These are phyloP conservation scores for Liopterus haemorrhoidalis DNA, from an alignment of 2,888 invertebrate genomes.

Conservation along the genomic window DNA sequence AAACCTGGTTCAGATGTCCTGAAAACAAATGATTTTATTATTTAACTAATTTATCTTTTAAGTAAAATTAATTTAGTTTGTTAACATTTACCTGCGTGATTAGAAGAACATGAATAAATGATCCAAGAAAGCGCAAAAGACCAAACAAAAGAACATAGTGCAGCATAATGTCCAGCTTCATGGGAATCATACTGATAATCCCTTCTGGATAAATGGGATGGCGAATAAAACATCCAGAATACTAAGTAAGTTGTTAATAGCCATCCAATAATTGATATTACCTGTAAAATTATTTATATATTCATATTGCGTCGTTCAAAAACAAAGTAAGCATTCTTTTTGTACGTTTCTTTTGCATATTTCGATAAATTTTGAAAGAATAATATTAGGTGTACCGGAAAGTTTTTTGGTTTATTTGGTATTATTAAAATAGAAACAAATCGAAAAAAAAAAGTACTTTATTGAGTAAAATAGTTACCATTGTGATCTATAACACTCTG, in stretches of 20 bases:
- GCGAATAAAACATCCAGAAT: constrained; percentile 55
- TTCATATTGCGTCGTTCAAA: constrained; percentile 28
- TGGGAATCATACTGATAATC: constrained; percentile 56
- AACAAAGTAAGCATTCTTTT: constrained; percentile 32
- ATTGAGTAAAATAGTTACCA: too few relatives aligned
- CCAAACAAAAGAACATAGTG: constrained; percentile 59
- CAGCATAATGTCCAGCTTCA: constrained; percentile 60
- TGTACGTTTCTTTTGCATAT: too few relatives aligned
- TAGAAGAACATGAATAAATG: constrained; percentile 56
- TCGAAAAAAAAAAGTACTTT: too few relatives aligned
- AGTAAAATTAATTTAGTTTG: constrained; percentile 3
- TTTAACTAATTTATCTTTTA: not conserved
- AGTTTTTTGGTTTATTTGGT: too few relatives aligned
- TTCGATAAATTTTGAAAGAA: too few relatives aligned
- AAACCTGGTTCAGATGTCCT: constrained; percentile 50
- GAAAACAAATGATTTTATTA: constrained; percentile 24
- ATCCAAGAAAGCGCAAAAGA: constrained; percentile 58
- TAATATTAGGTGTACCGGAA: too few relatives aligned
- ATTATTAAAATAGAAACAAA: too few relatives aligned
- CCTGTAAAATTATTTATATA: constrained; percentile 39
- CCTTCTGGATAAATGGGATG: constrained; percentile 52
- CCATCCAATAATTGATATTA: constrained; percentile 53
- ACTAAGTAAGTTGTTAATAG: constrained; percentile 46
- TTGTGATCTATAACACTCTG: too few relatives aligned
- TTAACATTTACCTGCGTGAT: constrained; percentile 46